Evolutionary conservation across 2,888 invertebrate genomes (phyloP).

Genomic region (Junonia oenone): DNA sequence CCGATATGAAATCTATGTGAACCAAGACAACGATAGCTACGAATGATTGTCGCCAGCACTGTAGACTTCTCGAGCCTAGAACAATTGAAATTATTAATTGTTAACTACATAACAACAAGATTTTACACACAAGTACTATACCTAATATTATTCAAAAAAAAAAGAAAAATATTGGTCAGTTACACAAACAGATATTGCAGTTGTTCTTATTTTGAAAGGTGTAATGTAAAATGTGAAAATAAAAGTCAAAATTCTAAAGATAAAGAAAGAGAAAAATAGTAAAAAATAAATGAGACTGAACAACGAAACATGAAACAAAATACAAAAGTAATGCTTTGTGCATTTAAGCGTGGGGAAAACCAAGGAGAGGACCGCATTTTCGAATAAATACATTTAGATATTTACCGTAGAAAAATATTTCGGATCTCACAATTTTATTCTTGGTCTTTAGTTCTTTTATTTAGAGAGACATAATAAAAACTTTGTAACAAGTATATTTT

Average conservation of each 20-base stretch:
- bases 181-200: not conserved
- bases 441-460: not conserved
- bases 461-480: not conserved
- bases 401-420: slow-evolving; percentile 9
- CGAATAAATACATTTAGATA: slow-evolving; percentile 21
- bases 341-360: slow-evolving; percentile 22
- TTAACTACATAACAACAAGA: no score
- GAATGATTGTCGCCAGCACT: slow-evolving; percentile 62
- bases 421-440: not conserved
- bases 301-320: slow-evolving; percentile 25
- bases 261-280: slow-evolving; percentile 19
- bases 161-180: not conserved
- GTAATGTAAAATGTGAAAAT: not conserved
- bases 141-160: not conserved
- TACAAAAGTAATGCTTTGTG: slow-evolving; percentile 26
- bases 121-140: not conserved
- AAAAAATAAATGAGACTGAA: slow-evolving; percentile 25
- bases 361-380: slow-evolving; percentile 18
- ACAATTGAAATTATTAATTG: slow-evolving; percentile 42
- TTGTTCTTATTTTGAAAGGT: not conserved
- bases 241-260: slow-evolving; percentile 17
- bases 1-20: slow-evolving; percentile 59
- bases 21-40: slow-evolving; percentile 56
- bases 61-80: slow-evolving; percentile 56
- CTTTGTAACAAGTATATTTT: not conserved